Evolutionary conservation across 2,113 vertebrate genomes (phyloP), one percentile per base, ranked within the genome.

Genomic region (Vombatus ursinus): DNA sequence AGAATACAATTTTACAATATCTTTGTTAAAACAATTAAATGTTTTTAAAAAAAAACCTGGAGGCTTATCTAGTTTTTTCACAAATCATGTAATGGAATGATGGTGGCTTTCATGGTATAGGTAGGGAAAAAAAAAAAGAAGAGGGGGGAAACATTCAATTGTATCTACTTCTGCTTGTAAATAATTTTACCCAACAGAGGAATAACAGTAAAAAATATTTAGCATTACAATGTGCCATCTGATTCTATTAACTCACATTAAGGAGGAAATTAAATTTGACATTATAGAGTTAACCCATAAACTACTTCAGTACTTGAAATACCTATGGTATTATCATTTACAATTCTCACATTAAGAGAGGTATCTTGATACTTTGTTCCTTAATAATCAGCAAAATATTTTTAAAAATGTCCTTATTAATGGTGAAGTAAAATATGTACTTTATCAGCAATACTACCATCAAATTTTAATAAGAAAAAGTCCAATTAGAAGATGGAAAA

Each of bases 211-310:
- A 44, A 84, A 92, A 94, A 91, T 95, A 50, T 91, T 91, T 95
- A 53, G 90, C 50, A 52, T 92, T 92, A n/a, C 68, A 52, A 94
- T 91, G 54, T 91, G 24, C 51, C 90, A 94, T 92, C 93, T n/a
- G 37, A 96, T 89, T 31, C n/a, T 90, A 96, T 90, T 94, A 94
- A 95, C 54, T 94, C 89, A 89, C 26, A 93, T 93, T 94, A 52
- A 96, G 25, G 31, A 94, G 57, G 90, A 94, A 95, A 96, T 95
- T 95, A 95, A 94, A 95, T 51, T 31, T 97, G 95, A 95, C 92
- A 90, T 31, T 31, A 24, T 89, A 91, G 68, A 96, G 84, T 93
- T 96, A 53, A 92, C 49, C 91, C 44, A 94, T 54, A 96, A 92
- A 93, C 92, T 92, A 94, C 16, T 22, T 16, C 19, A 23, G 47